Evolutionary conservation across 2,797 vertebrate species (phyloP).

Genomic region (Betta splendens): DNA sequence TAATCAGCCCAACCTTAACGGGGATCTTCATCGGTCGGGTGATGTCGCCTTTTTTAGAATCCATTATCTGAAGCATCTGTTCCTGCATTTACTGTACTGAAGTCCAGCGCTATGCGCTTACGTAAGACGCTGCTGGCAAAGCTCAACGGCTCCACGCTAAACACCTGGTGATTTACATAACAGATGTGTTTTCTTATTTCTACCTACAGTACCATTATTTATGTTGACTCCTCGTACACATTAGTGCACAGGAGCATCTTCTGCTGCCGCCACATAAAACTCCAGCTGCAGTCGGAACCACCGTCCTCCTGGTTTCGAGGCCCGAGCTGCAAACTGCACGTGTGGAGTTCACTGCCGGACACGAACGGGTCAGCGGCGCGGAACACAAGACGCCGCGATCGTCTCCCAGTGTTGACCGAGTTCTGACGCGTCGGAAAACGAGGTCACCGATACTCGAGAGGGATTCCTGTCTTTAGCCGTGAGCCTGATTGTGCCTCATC

Average conservation of each 20-base stretch:
- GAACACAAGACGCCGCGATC: conserved; percentile 55
- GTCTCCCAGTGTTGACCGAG: conserved; percentile 63
- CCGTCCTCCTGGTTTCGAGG: conserved; percentile 51
- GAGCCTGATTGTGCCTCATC: conserved; percentile 58
- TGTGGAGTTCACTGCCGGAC: conserved; percentile 35
- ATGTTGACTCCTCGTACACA: conserved; percentile 18
- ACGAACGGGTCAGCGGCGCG: conserved; percentile 52
- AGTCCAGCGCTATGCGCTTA: conserved; percentile 16
- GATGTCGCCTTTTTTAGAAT: conserved; percentile 74
- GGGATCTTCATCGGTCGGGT: conserved; percentile 53
- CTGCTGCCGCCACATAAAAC: conserved; percentile 25
- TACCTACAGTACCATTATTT: conserved; percentile 4
- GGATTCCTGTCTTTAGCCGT: conserved; percentile 61
- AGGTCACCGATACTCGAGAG: conserved; percentile 69
- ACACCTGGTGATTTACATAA: conserved; percentile 16
- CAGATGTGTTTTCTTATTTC: conserved; percentile 31
- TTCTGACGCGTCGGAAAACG: conserved; percentile 68
- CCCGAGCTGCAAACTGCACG: conserved; percentile 18
- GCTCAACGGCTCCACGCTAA: conserved; percentile 11
- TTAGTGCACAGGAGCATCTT: conserved; percentile 34
- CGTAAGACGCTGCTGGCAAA: conserved; percentile 24
- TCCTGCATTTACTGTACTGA: conserved; percentile 2
- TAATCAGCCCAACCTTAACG: conserved; percentile 62
- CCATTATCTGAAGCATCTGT: conserved; percentile 55
- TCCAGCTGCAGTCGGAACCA: conserved; percentile 69